phyloP scores from a whole-genome alignment of 2,113 vertebrate species.

The Aepyceros melampus region DNA sequence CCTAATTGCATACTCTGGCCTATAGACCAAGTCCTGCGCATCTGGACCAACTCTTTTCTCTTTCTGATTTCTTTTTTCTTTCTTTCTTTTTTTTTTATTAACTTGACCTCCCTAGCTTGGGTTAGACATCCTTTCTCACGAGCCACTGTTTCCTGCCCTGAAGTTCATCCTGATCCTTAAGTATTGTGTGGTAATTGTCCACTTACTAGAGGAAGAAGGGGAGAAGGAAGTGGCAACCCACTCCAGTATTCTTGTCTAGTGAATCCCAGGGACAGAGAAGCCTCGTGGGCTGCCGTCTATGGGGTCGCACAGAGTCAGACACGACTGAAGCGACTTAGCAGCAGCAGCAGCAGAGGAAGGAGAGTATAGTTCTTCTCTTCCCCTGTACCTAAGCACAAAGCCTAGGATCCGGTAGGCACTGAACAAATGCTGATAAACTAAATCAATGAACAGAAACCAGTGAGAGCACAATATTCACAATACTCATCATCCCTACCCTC shows the following conservation, averaged over 20 bases:
- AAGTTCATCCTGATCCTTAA: background rate
- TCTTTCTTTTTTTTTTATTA: too few relatives aligned
- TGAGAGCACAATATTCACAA: background rate
- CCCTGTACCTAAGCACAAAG: background rate
- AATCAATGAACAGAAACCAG: background rate
- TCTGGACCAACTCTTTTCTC: background rate
- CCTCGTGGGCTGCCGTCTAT: background rate
- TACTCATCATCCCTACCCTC: background rate
- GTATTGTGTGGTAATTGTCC: background rate
- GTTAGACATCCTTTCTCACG: background rate
- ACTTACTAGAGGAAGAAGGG: background rate
- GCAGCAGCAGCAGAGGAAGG: background rate
- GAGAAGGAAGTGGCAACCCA: background rate
- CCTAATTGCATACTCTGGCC: background rate
- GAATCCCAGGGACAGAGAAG: background rate
- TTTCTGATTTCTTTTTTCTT: too few relatives aligned
- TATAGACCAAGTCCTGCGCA: background rate
- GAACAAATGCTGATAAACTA: background rate
- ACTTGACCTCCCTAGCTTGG: background rate
- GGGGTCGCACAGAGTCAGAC: background rate
- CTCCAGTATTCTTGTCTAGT: background rate
- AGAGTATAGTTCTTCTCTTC: background rate
- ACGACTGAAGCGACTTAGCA: fast-evolving
- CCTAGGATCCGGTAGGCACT: background rate
- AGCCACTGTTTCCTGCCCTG: background rate